Percentiles rank a stretch among this genome's conserved stretches.
Evolutionary conservation across 1,140 invertebrate species (phyloP).

Genomic region (Aphis craccivora): DNA sequence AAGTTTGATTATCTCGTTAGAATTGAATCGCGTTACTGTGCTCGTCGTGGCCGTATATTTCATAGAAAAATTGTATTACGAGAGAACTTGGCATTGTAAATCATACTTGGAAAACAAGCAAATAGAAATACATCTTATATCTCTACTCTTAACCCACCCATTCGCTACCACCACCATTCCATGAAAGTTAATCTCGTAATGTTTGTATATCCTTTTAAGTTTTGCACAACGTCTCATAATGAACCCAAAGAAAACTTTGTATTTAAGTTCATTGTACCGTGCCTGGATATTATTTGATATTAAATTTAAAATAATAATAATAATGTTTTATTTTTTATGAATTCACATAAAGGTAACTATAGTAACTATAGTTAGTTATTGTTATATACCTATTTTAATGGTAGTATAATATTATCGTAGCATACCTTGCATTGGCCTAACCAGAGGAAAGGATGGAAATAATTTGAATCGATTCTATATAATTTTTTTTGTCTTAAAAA

Average conservation of each 20-base stretch:
- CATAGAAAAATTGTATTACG: slow-evolving; percentile 46
- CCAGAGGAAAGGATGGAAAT: too few species aligned
- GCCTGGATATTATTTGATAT: not conserved
- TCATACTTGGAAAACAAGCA: slow-evolving; percentile 36
- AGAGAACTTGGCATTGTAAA: slow-evolving; percentile 37
- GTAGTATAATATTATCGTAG: not conserved
- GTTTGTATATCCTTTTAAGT: slow-evolving; percentile 47
- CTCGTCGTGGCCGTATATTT: not conserved
- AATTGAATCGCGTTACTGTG: not conserved
- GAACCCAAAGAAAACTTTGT: not conserved
- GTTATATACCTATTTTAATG: not conserved
- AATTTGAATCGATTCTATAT: too few species aligned
- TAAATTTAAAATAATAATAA: not conserved
- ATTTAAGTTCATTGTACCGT: not conserved
- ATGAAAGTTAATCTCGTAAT: slow-evolving; percentile 38
- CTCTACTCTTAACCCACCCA: not conserved
- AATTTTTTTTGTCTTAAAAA: too few species aligned
- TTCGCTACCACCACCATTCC: not conserved
- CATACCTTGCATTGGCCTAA: not conserved
- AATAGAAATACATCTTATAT: slow-evolving; percentile 24
- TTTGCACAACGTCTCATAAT: slow-evolving; percentile 12
- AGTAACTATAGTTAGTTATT: too few species aligned
- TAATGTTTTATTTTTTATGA: not conserved
- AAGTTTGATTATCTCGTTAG: slow-evolving; percentile 30
- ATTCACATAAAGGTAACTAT: not conserved